A percentile compares a stretch with the other conserved stretches of the same genome.
These are phyloP conservation scores for Neelides sp. DNA, from an alignment of 1,140 invertebrate species.

Conservation along the genomic window DNA sequence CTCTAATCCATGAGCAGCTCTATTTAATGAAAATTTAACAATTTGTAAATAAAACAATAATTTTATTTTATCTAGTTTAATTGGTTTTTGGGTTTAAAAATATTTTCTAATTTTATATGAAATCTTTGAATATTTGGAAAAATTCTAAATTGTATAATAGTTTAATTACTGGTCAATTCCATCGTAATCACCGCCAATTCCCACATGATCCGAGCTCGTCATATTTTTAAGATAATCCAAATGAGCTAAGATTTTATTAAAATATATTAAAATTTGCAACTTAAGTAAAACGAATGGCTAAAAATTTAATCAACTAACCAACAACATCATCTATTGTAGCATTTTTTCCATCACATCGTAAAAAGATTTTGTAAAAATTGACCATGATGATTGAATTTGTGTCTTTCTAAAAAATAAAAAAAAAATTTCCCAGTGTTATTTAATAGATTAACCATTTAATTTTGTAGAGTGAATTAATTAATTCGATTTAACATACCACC, in stretches of 20 bases:
- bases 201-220: conserved; percentile 31
- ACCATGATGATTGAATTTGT: conserved; percentile 82
- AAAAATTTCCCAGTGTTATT: background rate
- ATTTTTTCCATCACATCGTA: conserved; percentile 56
- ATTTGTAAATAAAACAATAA: background rate
- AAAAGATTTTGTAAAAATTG: conserved; percentile 68
- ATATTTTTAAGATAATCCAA: conserved; percentile 39
- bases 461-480: background rate
- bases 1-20: conserved; percentile 35
- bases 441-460: background rate
- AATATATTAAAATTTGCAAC: background rate
- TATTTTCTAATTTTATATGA: too few relatives aligned
- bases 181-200: conserved; percentile 35
- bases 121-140: too few relatives aligned
- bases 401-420: conserved; percentile 45
- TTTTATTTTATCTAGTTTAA: too few relatives aligned
- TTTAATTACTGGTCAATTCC: conserved; percentile 34
- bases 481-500: conserved; percentile 33
- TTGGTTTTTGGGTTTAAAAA: too few relatives aligned
- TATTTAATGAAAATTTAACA: background rate
- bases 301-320: conserved; percentile 40
- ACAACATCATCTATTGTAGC: conserved; percentile 60
- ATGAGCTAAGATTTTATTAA: conserved; percentile 35
- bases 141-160: too few relatives aligned
- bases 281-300: conserved; percentile 1